Conservation (phyloP, 92 coral and sea anemone species). For the Muricea muricata region DNA sequence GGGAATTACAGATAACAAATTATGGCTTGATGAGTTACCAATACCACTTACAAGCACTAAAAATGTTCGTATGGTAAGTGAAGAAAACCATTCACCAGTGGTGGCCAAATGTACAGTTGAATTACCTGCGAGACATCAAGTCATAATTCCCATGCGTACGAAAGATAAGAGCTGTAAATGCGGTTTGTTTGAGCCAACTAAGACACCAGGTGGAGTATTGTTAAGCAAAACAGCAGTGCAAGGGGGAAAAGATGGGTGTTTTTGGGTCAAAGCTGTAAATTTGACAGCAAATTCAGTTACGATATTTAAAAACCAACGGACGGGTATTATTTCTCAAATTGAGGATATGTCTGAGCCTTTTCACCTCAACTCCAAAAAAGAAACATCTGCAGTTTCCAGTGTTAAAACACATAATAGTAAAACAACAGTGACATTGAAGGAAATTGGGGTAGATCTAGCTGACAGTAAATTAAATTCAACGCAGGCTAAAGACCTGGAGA, state of each 20-base stretch:
- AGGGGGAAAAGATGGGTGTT: slow-evolving; percentile 63
- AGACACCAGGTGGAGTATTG: slow-evolving; percentile 54
- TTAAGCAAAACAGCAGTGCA: slow-evolving; percentile 62
- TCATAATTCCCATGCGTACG: slow-evolving; percentile 58
- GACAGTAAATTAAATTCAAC: slow-evolving; percentile 31
- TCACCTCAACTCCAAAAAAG: not conserved
- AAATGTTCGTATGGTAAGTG: slow-evolving; percentile 41
- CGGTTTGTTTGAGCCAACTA: slow-evolving; percentile 60
- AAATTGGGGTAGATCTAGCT: slow-evolving; percentile 42
- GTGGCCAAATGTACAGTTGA: slow-evolving; percentile 62
- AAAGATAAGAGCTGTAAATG: slow-evolving; percentile 46
- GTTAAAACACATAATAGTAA: not conserved
- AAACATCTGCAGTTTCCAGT: not conserved
- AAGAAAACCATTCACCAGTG: slow-evolving; percentile 53
- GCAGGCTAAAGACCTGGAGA: slow-evolving; percentile 37
- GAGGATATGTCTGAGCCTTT: slow-evolving; percentile 59
- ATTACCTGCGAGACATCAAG: slow-evolving; percentile 67
- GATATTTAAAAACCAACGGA: slow-evolving; percentile 62
- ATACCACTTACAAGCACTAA: too few relatives aligned
- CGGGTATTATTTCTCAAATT: too few relatives aligned
- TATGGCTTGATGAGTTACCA: too few relatives aligned
- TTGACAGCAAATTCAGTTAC: slow-evolving; percentile 55
- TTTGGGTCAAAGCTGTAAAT: slow-evolving; percentile 68
- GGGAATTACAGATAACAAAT: too few relatives aligned
- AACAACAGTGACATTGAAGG: too few relatives aligned